phyloP scores from a whole-genome alignment of 2,797 vertebrate species.

The Octomys mimax region DNA sequence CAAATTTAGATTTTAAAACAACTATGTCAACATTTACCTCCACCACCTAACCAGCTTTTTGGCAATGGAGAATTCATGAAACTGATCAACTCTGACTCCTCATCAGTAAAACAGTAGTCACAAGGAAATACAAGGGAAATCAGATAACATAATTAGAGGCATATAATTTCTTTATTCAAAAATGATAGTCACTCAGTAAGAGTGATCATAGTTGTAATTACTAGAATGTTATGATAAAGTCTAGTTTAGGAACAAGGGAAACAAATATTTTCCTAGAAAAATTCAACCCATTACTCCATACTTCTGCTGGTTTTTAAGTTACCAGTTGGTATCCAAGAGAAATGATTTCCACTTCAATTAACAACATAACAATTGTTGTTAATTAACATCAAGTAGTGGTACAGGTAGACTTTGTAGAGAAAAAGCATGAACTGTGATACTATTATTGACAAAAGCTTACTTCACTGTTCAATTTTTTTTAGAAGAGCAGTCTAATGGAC shows the following conservation, averaged over 20 bases:
- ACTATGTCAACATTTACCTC: neutral
- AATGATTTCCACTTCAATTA: conserved; percentile 36
- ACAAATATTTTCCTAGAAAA: conserved; percentile 7
- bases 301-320: neutral
- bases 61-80: neutral
- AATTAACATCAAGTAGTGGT: conserved; percentile 39
- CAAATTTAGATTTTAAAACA: neutral
- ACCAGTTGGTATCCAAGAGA: conserved; percentile 1
- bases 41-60: neutral
- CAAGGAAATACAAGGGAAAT: neutral
- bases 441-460: conserved; percentile 70
- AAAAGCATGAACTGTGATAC: conserved; percentile 26
- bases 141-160: neutral
- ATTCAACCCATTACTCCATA: neutral
- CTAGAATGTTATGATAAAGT: neutral
- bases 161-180: neutral
- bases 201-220: neutral
- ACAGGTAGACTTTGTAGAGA: neutral
- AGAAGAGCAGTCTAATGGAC: conserved; percentile 77
- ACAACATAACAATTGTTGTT: neutral
- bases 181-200: conserved; percentile 11
- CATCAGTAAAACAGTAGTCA: neutral
- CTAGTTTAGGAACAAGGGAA: neutral
- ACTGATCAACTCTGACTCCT: neutral
- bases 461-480: conserved; percentile 70